These are phyloP conservation scores for Coptotermes formosanus DNA, from an alignment of 1,140 invertebrate genomes.

Conservation along the genomic window DNA sequence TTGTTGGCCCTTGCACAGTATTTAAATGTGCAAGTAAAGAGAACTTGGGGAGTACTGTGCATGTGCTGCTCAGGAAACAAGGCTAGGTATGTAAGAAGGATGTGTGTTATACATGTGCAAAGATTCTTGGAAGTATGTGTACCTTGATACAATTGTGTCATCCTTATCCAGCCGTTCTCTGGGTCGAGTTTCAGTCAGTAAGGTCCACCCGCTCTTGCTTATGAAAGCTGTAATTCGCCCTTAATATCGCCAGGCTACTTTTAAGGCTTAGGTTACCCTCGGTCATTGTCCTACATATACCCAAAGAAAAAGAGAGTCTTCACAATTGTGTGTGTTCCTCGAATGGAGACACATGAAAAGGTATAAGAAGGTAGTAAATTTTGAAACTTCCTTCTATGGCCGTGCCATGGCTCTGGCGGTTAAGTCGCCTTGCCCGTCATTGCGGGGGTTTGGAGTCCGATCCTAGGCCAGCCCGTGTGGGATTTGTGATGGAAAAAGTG, in stretches of 20 bases:
- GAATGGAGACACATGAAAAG: not conserved
- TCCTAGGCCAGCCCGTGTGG: no score
- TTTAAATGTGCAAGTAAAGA: no score
- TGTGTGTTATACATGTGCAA: not conserved
- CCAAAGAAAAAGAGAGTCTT: not conserved
- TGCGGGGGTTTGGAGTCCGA: no score
- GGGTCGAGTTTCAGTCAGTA: not conserved
- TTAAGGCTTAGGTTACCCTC: not conserved
- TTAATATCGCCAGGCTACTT: not conserved
- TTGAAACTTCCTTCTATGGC: no score
- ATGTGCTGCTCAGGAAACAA: no score
- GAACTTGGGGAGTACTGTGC: no score
- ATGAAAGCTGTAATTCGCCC: not conserved
- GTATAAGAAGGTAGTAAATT: no score
- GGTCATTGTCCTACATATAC: not conserved
- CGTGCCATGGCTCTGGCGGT: no score
- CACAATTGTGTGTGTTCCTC: not conserved
- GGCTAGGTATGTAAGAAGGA: not conserved
- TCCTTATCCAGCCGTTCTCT: not conserved
- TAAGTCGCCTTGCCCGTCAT: no score
- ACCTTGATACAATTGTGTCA: not conserved
- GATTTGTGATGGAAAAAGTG: no score
- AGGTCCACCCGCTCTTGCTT: not conserved
- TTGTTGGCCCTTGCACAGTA: no score
- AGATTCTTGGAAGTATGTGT: no score